Base-by-base conservation (phyloP, 2,113 vertebrate genomes). In the Cairina moschata region DNA sequence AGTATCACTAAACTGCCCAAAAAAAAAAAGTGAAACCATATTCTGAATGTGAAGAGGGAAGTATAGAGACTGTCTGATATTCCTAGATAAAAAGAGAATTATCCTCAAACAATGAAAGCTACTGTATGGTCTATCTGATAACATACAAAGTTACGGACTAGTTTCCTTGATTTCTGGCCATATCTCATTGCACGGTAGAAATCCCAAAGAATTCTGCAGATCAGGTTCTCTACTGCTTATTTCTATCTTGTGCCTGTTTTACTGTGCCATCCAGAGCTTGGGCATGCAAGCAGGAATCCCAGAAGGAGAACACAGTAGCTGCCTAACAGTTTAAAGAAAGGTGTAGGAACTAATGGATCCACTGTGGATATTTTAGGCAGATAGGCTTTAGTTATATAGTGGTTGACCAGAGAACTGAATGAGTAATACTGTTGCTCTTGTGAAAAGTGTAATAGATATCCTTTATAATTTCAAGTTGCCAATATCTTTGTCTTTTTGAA, bases 391-490 rank as follows among this genome's bases (percentile, higher is more conserved):
- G 69, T 91, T 96, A 86, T 76, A 60, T 60, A 62, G 44, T 8
- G 54, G 72, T 55, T 90, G 88, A 59, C 75, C 62, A 34, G 50
- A 52, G 31, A 91, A 60, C 65, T 88, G 80, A 92, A 83, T 1
- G 0, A 75, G 81, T 80, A 84, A 86, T 50, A 11, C 31, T 20
- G 12, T 26, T 94, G 65, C 77, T 71, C 66, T 76, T 88, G 60
- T 94, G 88, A 69, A 84, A 86, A 83, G 13, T 48, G 12, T 38
- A 71, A 75, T 60, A 78, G 71, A 40, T 86, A 83, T n/a, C 26
- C 85, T 93, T 93, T 76, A 55, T 58, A 36, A 76, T 86, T 92
- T 86, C n/a, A 32, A 78, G 58, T 89, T 93, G 44, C 78, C 69
- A 40, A 58, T 32, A 73, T 83, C 25, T 82, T 94, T 72, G 31